Conservation (phyloP, 2,113 vertebrate genomes). For the Panthera uncia region DNA sequence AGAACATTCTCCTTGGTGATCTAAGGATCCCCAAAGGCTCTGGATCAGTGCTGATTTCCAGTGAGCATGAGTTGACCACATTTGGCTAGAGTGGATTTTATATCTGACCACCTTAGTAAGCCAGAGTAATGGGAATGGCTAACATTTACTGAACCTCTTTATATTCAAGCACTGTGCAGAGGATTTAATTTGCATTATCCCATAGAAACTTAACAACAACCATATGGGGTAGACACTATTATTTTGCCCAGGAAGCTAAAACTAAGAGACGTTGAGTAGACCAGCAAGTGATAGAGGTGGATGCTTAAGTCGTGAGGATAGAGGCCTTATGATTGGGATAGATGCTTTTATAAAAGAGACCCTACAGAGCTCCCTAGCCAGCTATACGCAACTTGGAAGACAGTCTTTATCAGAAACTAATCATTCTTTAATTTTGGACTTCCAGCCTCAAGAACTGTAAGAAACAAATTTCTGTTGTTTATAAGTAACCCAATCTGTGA, state of each 20-base stretch:
- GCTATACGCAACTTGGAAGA: not conserved
- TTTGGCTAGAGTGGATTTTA: not conserved
- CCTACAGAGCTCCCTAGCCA: not conserved
- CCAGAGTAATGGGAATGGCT: too few relatives aligned
- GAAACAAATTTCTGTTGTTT: not conserved
- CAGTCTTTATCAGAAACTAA: not conserved
- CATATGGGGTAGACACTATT: not conserved
- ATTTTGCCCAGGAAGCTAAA: not conserved
- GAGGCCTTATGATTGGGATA: too few relatives aligned
- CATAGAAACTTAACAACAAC: not conserved
- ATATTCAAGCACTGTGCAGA: not conserved
- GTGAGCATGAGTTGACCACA: not conserved
- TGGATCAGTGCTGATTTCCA: not conserved
- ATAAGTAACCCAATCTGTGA: not conserved
- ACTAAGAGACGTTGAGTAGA: not conserved
- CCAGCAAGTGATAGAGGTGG: not conserved
- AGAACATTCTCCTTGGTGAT: not conserved
- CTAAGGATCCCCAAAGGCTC: not conserved
- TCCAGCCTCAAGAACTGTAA: not conserved
- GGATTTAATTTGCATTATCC: not conserved
- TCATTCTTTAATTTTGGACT: not conserved
- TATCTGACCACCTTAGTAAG: not conserved
- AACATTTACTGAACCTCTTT: not conserved
- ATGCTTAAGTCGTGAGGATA: not conserved
- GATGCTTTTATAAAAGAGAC: not conserved